Evolutionary conservation across 1,140 invertebrate species (phyloP).

Genomic region (Triops longicaudatus): DNA sequence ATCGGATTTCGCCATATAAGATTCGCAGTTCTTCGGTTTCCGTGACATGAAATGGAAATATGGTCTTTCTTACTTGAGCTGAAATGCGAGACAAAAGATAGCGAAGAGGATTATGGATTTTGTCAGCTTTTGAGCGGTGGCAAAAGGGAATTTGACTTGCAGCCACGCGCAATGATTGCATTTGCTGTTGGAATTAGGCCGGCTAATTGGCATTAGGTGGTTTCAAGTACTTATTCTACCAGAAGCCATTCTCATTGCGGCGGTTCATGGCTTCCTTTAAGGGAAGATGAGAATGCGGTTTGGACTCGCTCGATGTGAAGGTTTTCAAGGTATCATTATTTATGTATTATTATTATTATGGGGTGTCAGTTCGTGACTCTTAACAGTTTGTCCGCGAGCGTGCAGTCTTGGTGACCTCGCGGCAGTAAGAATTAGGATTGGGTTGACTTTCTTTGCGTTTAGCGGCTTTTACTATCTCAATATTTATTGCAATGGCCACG

Average conservation of each 20-base stretch:
- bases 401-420: not conserved
- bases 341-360: not conserved
- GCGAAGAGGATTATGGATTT: too few species aligned
- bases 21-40: too few species aligned
- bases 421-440: not conserved
- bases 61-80: too few species aligned
- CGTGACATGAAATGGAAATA: too few species aligned
- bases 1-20: too few species aligned
- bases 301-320: not conserved
- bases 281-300: not conserved
- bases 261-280: not conserved
- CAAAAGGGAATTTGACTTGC: too few species aligned
- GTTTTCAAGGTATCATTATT: not conserved
- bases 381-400: not conserved
- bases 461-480: too few species aligned
- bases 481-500: too few species aligned
- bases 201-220: not conserved
- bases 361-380: not conserved
- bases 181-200: not conserved
- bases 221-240: not conserved
- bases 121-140: too few species aligned
- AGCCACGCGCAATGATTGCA: not conserved
- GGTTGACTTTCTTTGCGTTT: too few species aligned
- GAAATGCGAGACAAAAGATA: too few species aligned
- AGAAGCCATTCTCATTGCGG: not conserved